Conservation (phyloP, 2,888 invertebrate genomes). For the Lithophane ornitopus region DNA sequence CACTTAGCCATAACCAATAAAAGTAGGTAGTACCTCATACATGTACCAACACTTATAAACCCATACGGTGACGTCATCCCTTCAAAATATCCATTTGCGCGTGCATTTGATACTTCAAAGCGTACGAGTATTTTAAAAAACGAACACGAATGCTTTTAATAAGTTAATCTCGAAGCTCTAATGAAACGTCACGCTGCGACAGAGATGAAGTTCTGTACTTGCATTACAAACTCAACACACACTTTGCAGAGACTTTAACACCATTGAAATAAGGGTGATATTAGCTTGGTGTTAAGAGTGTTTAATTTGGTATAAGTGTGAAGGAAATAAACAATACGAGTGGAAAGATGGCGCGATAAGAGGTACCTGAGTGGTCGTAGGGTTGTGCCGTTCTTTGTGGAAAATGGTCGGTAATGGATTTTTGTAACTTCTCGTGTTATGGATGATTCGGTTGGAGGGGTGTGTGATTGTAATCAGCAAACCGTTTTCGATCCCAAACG, state of each 20-base stretch:
- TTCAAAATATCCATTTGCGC: conserved; percentile 56
- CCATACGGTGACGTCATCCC: conserved; percentile 57
- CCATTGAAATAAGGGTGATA: conserved; percentile 16
- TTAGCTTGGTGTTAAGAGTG: conserved; percentile 13
- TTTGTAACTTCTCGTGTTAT: conserved; percentile 44
- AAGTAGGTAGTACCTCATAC: conserved; percentile 24
- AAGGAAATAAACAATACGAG: conserved; percentile 80
- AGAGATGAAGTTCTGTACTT: conserved; percentile 70
- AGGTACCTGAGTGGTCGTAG: conserved; percentile 78
- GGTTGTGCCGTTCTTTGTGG: conserved; percentile 67
- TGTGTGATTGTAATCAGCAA: conserved; percentile 49
- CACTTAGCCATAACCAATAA: conserved; percentile 49
- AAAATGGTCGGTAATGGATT: conserved; percentile 59
- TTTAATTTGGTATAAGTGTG: conserved; percentile 67
- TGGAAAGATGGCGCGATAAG: conserved; percentile 83
- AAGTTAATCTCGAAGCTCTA: conserved; percentile 85
- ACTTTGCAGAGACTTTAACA: background rate
- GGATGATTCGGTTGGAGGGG: conserved; percentile 47
- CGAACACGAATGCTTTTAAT: conserved; percentile 76
- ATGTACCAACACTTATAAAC: conserved; percentile 45
- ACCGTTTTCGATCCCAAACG: conserved; percentile 23
- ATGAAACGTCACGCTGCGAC: conserved; percentile 84
- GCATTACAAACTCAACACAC: conserved; percentile 49
- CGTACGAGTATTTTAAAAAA: conserved; percentile 62
- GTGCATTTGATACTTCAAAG: conserved; percentile 65